Evolutionary conservation across 2,888 invertebrate species (phyloP), one percentile per base, ranked within the genome.

Genomic region (Ornithoptera priamus): DNA sequence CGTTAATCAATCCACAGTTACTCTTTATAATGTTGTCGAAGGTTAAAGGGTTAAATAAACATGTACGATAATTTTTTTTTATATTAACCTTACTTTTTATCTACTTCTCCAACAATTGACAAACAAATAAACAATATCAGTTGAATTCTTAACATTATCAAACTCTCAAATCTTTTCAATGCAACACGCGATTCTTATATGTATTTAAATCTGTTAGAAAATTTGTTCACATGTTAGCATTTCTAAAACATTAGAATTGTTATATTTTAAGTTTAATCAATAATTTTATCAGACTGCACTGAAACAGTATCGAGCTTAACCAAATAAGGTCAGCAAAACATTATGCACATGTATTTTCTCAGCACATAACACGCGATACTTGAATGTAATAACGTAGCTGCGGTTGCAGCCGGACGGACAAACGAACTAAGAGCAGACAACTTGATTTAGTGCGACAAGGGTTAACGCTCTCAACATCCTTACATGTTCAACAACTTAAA

Each of bases 391-490:
- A 71, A 63, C 7, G 36, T 62, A 60, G 61, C 61, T 58, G 61
- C 70, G 68, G 61, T 67, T 72, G 67, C 78, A 80, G 78, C 79
- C 77, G 77, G 76, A 78, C 79, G 78, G 78, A 78, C 81, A 83
- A 82, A 79, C 77, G 78, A 78, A 81, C 77, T 82, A 82, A 84
- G 82, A 80, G 81, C 83, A 84, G 86, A 87, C 89, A 86, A 81
- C 81, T 84, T 88, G 89, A 90, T 88, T 89, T 88, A 88, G 85
- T 81, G 82, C 82, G 78, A 58, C 75, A 71, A 72, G 68, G 87
- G 85, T 86, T 85, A 84, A 81, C 77, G 86, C 76, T 80, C 66
- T 70, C 62, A 53, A 39, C 62, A 66, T 69, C 58, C 67, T 66
- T 53, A 58, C 69, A 63, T 62, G 62, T 57, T 61, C 24, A 66